Base-by-base conservation (phyloP, 2,888 invertebrate genomes). In the Dyspetes luteomarginatus region DNA sequence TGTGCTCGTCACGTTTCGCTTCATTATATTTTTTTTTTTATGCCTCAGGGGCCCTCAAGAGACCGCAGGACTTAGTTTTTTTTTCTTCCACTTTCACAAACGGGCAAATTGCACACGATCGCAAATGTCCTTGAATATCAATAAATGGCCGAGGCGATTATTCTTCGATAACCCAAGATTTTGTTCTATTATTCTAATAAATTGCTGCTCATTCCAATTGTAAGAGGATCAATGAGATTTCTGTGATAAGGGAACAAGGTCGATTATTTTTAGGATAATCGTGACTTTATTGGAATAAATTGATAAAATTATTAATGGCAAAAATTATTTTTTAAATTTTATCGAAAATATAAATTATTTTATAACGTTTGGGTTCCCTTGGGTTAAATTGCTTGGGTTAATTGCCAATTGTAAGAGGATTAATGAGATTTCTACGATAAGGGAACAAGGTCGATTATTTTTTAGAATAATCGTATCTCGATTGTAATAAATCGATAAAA, bases 51-150 rank as follows among this genome's bases (percentile, higher is more conserved):
- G 56, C 36, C 22, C 43, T 9, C 19, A 24, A 50, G 58, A 36
- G 58, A 24, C 50, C 50, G 19, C 28, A 15, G 5, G 12, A 50
- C n/a, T n/a, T n/a, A n/a, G n/a, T n/a, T n/a, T n/a, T n/a, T 43
- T 64, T 41, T 55, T 55, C 22, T 73, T 52, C 62, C 62, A 55
- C 73, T 73, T 55, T 73, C 73, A 64, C 73, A 36, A 19, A 41
- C 17, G 17, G 15, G 55, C 9, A 55, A 36, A 17, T 45, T 9
- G 9, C n/a, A n/a, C 19, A 24, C 30, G 45, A 58, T 24, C 24
- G 19, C 36, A 50, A 15, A 48, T 52, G 72, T 36, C 62, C 72
- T n/a, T 50, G 50, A 24, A 72, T 62, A 52, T 41, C 9, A 9
- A 45, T 24, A 30, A 60, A 62, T 17, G 62, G 24, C 45, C 26